Base-by-base conservation (phyloP, 2,888 invertebrate species). In the Pammene aurita region DNA sequence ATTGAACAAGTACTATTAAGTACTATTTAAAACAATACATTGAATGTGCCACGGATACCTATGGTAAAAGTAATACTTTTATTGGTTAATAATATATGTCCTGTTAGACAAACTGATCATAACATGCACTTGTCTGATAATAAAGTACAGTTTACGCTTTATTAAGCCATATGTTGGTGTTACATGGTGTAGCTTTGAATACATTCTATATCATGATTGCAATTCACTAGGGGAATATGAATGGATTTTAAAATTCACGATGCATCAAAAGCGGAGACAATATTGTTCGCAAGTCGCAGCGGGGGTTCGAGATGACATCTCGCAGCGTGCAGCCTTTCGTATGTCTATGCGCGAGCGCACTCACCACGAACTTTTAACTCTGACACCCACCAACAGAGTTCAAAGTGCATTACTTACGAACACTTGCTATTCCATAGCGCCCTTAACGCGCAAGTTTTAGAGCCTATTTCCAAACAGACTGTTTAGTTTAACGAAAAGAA, bases 281-380 rank as follows among this genome's bases (percentile, higher is more conserved):
- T 91, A 90, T 90, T 90, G 92, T 92, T 92, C 87, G 84, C 90
- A 83, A 84, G 84, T 80, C 91, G 75, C 92, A 84, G 89, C 88
- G 83, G 92, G 91, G 83, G 84, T 82, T 80, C 87, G 80, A 91
- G 91, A 92, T 92, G 92, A 88, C 92, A 92, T 92, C 92, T 90
- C 90, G 81, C 90, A 88, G 90, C 90, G 85, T 89, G 90, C 86
- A 88, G 86, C 84, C 88, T 83, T 83, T 82, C 85, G 85, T 84
- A 83, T 83, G 78, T 78, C 83, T 83, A 78, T 78, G 81, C 80
- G 80, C 80, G 73, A 76, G 80, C 74, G 75, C 74, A 73, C 72
- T 72, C 66, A 63, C 71, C 66, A n/a, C 56, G 57, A 60, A 70
- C 70, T 69, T 63, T 67, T 71, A 78, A 80, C 74, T 79, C 80